These are phyloP conservation scores for Nomada fucata DNA, from an alignment of 2,888 invertebrate species.

Conservation along the genomic window DNA sequence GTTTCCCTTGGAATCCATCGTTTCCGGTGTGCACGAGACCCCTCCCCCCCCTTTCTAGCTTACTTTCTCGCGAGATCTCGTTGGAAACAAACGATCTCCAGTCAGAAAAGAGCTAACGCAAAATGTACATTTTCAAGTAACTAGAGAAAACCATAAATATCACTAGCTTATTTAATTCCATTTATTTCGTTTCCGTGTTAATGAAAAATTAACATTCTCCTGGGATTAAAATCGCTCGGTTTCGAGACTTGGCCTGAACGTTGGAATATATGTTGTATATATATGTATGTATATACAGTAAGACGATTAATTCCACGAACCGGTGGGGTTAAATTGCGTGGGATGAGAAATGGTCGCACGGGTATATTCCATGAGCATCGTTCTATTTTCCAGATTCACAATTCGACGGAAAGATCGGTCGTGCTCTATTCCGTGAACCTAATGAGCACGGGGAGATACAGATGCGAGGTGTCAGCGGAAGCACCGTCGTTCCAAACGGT, in stretches of 20 bases:
- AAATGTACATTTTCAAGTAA: no score
- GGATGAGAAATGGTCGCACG: not conserved
- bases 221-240: no score
- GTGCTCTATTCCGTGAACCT: slow-evolving; percentile 88
- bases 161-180: no score
- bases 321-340: no score
- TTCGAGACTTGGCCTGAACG: no score
- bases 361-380: not conserved
- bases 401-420: slow-evolving; percentile 89
- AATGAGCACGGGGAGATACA: slow-evolving; percentile 90
- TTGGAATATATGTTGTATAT: no score
- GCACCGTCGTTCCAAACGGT: slow-evolving; percentile 92
- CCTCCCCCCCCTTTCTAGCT: no score
- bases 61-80: not conserved
- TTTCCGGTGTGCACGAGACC: not conserved
- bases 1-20: not conserved
- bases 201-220: no score
- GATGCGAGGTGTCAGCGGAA: slow-evolving; percentile 92
- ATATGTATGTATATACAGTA: no score
- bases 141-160: no score
- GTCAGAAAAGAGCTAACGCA: not conserved
- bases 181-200: no score
- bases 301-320: no score
- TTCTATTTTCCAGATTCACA: slow-evolving; percentile 86
- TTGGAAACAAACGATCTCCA: not conserved